Evolutionary conservation across 2,113 vertebrate species (phyloP).

Genomic region (Sylvietta virens): DNA sequence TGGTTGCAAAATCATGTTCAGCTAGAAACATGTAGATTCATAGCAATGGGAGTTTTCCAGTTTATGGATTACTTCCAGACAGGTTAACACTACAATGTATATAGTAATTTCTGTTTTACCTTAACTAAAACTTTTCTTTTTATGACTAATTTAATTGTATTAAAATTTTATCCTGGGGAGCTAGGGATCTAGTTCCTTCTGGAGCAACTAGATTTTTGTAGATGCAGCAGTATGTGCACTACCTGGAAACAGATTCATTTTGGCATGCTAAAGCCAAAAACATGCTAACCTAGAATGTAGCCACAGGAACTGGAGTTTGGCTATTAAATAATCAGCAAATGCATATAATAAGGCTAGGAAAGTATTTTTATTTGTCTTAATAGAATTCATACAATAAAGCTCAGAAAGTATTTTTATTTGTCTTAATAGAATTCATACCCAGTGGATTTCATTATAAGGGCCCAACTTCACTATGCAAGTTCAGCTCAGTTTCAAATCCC

Average conservation of each 20-base stretch:
- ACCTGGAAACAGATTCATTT: not conserved
- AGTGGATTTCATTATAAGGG: not conserved
- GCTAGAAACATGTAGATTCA: not conserved
- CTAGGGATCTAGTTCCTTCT: not conserved
- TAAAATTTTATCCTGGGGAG: not conserved
- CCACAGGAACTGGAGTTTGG: not conserved
- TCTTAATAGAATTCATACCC: not conserved
- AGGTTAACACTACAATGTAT: not conserved
- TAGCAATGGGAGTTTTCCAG: not conserved
- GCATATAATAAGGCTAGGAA: not conserved
- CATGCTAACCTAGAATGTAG: not conserved
- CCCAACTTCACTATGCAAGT: not conserved
- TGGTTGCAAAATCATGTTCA: not conserved
- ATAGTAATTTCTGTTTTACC: not conserved
- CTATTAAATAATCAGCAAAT: not conserved
- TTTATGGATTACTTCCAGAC: not conserved
- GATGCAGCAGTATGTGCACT: not conserved
- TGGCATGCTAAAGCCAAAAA: not conserved
- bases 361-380: not conserved
- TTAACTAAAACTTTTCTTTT: conserved; percentile 20
- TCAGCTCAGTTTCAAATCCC: not conserved
- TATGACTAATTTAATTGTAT: not conserved
- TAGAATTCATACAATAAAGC: not conserved
- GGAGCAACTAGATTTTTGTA: not conserved
- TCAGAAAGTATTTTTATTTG: not conserved